These are phyloP conservation scores for Alethe diademata DNA, from an alignment of 2,113 vertebrate genomes.

Conservation along the genomic window DNA sequence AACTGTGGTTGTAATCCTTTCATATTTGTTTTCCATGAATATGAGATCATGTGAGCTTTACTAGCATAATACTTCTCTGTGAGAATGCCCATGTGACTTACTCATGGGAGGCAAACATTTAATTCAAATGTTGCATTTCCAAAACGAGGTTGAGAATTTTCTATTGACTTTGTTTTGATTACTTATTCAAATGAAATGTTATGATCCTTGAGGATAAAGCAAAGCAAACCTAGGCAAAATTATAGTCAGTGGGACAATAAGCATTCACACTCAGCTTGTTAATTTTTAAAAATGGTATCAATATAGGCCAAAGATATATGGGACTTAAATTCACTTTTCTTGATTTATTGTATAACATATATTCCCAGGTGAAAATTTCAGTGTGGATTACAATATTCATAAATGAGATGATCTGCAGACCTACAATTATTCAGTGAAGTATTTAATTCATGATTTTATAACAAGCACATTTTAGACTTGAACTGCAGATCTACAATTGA, in stretches of 20 bases:
- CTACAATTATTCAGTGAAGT: not conserved
- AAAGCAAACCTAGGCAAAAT: not conserved
- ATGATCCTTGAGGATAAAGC: not conserved
- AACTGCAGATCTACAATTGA: not conserved
- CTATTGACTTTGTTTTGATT: not conserved
- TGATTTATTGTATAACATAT: not conserved
- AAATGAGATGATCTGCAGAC: not conserved
- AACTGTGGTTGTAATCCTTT: constrained; percentile 8
- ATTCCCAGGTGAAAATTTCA: not conserved
- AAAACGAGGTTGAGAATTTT: not conserved
- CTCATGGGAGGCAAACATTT: constrained; percentile 1
- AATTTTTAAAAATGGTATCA: not conserved
- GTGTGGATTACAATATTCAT: not conserved
- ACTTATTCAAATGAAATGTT: not conserved
- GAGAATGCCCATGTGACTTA: constrained; percentile 11
- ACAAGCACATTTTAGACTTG: not conserved
- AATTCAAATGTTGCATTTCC: not conserved
- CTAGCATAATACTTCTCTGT: not conserved
- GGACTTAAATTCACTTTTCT: not conserved
- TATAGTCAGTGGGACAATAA: not conserved
- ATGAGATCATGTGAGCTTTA: not conserved
- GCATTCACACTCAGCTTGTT: not conserved
- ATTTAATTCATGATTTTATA: not conserved
- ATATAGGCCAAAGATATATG: not conserved
- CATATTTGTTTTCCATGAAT: constrained; percentile 33